Evolutionary conservation across 2,797 vertebrate species (phyloP).

Genomic region (Nasua narica): DNA sequence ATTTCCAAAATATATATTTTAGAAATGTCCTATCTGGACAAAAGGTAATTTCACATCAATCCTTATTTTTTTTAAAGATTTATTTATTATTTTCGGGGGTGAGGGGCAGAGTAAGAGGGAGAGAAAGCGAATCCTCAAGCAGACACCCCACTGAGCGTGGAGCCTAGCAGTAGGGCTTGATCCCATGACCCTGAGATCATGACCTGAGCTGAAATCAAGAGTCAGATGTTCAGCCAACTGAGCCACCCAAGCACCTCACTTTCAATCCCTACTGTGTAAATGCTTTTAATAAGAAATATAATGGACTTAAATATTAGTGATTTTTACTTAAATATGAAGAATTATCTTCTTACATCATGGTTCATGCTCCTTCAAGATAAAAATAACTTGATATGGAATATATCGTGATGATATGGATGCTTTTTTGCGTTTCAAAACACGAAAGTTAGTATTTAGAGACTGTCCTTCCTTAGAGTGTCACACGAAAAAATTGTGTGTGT

Average conservation of each 20-base stretch:
- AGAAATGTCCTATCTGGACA: neutral
- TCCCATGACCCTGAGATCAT: neutral
- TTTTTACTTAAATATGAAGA: neutral
- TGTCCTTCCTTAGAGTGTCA: neutral
- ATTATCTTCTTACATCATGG: neutral
- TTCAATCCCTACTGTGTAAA: neutral
- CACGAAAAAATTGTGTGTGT: neutral
- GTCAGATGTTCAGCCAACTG: neutral
- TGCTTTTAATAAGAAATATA: neutral
- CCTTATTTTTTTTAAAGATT: neutral
- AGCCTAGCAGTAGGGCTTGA: neutral
- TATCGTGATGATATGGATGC: neutral
- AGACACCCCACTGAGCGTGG: fast-evolving
- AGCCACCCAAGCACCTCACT: neutral
- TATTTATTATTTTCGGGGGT: neutral
- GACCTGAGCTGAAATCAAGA: neutral
- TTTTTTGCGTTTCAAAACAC: neutral
- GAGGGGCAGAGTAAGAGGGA: neutral
- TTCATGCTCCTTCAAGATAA: neutral
- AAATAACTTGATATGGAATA: neutral
- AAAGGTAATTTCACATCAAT: neutral
- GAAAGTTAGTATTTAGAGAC: neutral
- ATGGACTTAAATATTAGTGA: neutral
- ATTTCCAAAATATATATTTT: neutral
- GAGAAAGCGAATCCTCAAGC: neutral